Base-by-base conservation (phyloP, 2,797 vertebrate genomes). In the Syngnathus rostellatus region DNA sequence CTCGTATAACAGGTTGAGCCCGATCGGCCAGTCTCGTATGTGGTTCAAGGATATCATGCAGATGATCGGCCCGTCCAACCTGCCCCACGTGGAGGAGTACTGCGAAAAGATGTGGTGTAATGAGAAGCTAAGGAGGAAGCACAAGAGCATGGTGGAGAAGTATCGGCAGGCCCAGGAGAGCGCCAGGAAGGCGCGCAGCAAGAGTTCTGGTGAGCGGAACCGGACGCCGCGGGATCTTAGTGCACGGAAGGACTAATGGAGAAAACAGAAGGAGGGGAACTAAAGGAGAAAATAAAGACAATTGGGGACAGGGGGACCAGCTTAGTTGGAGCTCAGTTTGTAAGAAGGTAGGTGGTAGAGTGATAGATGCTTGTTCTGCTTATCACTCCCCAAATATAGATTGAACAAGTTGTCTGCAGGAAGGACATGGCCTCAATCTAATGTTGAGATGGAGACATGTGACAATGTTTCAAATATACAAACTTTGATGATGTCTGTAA, bases 11-110 rank as follows among this genome's bases (percentile, higher is more conserved):
- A 50, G 77, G 25, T 38, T 81, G 39, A 75, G 81, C 64, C 62
- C 88, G 82, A 84, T 87, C 1, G 77, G 77, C 62, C 89, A 78
- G 45, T 67, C 79, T 0, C 79, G 91, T 60, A 81, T 89, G 0
- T 97, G 95, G 96, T 96, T 94, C 87, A 98, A 98, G 77, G 95
- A 97, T 68, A 87, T 97, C 77, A 89, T 96, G 91, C 94, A 96
- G 85, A 92, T 96, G 72, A 92, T 93, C 0, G 95, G 95, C 63
- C 92, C 94, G 0, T 88, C 92, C 1, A 94, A 89, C 70, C 85
- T 93, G 62, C 92, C 88, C 2, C 89, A 90, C 0, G 91, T 94
- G 77, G 93, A 97, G 72, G 94, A 96, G 82, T 95, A 96, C 87
- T 98, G 96, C 0, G 90, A 95, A 77, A 92, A 91, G 0, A 88